Evolutionary conservation across 2,888 invertebrate species (phyloP).

Genomic region (Drosophila robusta): DNA sequence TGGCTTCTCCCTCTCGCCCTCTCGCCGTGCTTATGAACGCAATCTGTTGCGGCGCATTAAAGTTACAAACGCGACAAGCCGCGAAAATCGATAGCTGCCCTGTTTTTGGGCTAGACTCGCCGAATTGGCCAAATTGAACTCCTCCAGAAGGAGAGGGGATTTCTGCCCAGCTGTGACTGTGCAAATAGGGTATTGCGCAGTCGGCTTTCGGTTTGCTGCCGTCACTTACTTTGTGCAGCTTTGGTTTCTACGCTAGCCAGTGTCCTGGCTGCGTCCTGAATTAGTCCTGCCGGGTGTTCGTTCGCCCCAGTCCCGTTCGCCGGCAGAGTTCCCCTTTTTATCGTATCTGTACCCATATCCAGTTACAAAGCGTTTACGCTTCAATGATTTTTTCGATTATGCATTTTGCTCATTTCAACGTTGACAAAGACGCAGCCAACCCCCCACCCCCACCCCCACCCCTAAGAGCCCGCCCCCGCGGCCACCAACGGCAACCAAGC

Average conservation of each 20-base stretch:
- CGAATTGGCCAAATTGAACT: too few relatives aligned
- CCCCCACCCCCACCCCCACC: not conserved
- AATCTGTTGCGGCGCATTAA: too few relatives aligned
- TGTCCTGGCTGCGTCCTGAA: conserved; percentile 14
- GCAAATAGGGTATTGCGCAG: not conserved
- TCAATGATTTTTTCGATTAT: conserved; percentile 79
- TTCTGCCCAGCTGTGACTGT: not conserved
- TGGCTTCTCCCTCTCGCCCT: not conserved
- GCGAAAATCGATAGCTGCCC: too few relatives aligned
- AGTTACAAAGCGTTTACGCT: conserved; percentile 80
- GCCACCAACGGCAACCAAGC: not conserved
- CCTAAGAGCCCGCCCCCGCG: too few relatives aligned
- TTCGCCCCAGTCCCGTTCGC: conserved; percentile 10
- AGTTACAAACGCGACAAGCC: too few relatives aligned
- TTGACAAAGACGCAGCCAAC: conserved; percentile 59
- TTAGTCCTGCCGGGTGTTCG: conserved; percentile 19
- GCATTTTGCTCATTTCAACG: conserved; percentile 74
- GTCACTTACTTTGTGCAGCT: conserved; percentile 42
- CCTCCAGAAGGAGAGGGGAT: too few relatives aligned
- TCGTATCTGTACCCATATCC: conserved; percentile 57
- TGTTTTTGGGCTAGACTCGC: too few relatives aligned
- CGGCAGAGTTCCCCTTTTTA: conserved; percentile 30
- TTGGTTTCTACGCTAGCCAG: conserved; percentile 21
- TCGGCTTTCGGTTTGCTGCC: conserved; percentile 2
- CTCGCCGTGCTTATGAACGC: too few relatives aligned